These are phyloP conservation scores for Enteromius anoplus DNA, from an alignment of 2,797 vertebrate genomes.

Conservation along the genomic window DNA sequence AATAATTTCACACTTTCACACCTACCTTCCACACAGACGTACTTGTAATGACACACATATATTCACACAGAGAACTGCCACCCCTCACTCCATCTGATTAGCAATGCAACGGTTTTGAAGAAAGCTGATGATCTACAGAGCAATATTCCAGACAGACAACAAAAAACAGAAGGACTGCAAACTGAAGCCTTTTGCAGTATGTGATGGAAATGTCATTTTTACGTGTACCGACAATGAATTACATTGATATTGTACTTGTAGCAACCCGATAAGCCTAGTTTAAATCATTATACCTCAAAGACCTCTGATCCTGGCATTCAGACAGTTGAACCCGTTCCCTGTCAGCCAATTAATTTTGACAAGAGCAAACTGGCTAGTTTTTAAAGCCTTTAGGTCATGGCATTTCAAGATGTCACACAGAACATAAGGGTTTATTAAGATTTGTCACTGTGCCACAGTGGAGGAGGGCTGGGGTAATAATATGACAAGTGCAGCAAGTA, in stretches of 20 bases:
- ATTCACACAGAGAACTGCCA: neutral
- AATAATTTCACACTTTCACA: constrained; percentile 45
- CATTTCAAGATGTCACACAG: constrained; percentile 27
- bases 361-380: constrained; percentile 49
- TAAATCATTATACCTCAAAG: constrained; percentile 5
- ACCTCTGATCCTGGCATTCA: constrained; percentile 33
- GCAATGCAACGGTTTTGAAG: constrained; percentile 6
- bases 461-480: neutral
- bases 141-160: constrained; percentile 15
- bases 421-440: constrained; percentile 28
- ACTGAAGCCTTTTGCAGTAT: constrained; percentile 15
- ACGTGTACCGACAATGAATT: neutral
- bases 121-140: constrained; percentile 14
- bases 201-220: neutral
- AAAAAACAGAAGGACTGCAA: constrained; percentile 22
- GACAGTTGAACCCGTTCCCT: constrained; percentile 26
- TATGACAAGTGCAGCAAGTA: neutral
- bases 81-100: constrained; percentile 36
- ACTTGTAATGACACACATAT: neutral
- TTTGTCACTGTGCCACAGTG: constrained; percentile 9
- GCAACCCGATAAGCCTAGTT: constrained; percentile 21
- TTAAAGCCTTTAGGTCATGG: constrained; percentile 38
- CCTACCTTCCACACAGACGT: constrained; percentile 28
- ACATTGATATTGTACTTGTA: constrained; percentile 28
- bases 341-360: constrained; percentile 48